Conservation (phyloP, 1,140 invertebrate genomes). For the Trichonephila clavipes region DNA sequence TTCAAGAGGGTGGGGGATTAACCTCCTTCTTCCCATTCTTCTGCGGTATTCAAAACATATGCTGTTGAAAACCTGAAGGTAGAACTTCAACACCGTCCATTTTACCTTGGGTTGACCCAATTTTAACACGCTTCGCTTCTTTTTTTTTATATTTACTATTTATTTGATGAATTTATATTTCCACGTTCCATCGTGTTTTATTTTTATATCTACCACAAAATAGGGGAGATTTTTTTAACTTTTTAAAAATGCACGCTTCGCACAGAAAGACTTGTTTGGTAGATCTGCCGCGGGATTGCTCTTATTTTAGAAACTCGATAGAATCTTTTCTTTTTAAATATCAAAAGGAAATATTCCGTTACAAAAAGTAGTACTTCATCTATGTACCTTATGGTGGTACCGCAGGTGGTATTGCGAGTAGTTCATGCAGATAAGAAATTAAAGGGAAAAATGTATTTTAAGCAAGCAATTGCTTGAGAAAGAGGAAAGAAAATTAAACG, state of each 20-base stretch:
- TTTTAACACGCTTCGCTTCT: constrained; percentile 21
- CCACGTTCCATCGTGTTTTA: constrained; percentile 9
- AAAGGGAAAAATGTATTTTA: too few species aligned
- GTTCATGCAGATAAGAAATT: too few species aligned
- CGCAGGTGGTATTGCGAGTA: too few species aligned
- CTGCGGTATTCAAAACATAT: constrained; percentile 20
- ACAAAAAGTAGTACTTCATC: too few species aligned
- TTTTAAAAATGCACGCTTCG: not conserved
- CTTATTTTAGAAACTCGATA: not conserved
- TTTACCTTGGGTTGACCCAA: constrained; percentile 57
- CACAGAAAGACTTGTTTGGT: not conserved
- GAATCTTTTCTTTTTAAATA: not conserved
- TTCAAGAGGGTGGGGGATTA: not conserved
- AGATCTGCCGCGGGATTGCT: not conserved
- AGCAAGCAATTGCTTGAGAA: too few species aligned
- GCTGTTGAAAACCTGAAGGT: not conserved
- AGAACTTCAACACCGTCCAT: not conserved
- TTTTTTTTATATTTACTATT: not conserved
- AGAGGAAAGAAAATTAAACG: too few species aligned
- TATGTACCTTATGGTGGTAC: too few species aligned
- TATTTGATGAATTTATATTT: not conserved
- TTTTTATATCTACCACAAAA: constrained; percentile 2
- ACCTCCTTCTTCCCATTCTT: constrained; percentile 47
- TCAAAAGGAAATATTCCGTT: too few species aligned
- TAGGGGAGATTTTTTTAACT: constrained; percentile 14